Evolutionary conservation across 37 sponge, comb jelly and placozoan species (phyloP), one percentile per base, ranked within the genome.

Genomic region (Bolinopsis microptera): DNA sequence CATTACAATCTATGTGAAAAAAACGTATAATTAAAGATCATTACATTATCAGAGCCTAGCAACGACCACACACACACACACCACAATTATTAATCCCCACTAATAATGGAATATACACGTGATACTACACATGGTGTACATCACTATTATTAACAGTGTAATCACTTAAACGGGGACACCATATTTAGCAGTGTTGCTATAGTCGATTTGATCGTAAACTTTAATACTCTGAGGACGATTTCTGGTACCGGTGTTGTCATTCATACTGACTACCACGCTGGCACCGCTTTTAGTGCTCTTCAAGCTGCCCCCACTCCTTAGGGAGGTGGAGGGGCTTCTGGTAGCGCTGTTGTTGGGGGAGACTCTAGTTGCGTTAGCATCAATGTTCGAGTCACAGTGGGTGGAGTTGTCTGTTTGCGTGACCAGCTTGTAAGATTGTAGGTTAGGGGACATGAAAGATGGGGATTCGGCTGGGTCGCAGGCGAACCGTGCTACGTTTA

Each of bases 401-500:
- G 5, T 5, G 2, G 5, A 5, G 3, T 26, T n/a, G 35, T 27
- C 33, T 34, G 35, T 9, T 27, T 35, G 32, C 35, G 33, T 27
- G 36, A 32, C 80, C 21, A 32, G 80, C 33, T 32, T 77, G 80
- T 77, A 77, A 32, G 36, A 34, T 1, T 1, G 33, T 34, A 34
- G 61, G 13, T 86, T 38, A 48, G 90, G 90, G 61, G 90, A 86
- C 28, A 86, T 28, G 61, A 86, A 40, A 5, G 90, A 39, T 0
- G 61, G 41, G 3, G 75, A 28, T 5, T 72, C 75, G 31, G 5
- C 26, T 5, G 34, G 37, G 61, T 86, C 13, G 41, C 61, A 8
- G 30, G 90, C 90, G 61, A 27, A 86, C 28, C 90, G n/a, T 13
- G 90, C 90, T 5, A n/a, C 90, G 27, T 41, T 86, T 23, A 39